These are phyloP conservation scores for Olivierus martensii DNA, from an alignment of 1,140 invertebrate species.

Conservation along the genomic window DNA sequence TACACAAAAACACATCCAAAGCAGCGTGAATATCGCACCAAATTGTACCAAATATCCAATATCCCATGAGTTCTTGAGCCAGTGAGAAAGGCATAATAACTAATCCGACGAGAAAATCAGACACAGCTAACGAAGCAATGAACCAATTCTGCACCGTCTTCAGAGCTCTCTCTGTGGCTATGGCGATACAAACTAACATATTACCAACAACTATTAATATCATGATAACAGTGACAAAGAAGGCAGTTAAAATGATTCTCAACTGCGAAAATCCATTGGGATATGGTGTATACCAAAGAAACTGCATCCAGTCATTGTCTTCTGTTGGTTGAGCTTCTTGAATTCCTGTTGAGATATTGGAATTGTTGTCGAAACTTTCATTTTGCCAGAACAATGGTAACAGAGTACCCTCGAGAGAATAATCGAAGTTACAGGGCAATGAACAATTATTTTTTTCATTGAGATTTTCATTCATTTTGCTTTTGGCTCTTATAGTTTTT, in stretches of 20 bases:
- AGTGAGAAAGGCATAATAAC: conserved; percentile 95
- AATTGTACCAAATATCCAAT: conserved; percentile 88
- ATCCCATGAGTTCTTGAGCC: conserved; percentile 91
- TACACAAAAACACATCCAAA: conserved; percentile 87
- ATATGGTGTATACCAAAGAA: neutral
- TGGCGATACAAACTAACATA: conserved; percentile 94
- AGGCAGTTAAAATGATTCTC: conserved; percentile 60
- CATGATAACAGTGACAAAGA: conserved; percentile 83
- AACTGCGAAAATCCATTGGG: conserved; percentile 15
- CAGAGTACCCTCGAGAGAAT: too few species aligned
- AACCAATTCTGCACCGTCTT: conserved; percentile 98
- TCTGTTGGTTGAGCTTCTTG: too few species aligned
- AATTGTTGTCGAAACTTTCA: too few species aligned
- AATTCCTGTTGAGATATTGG: too few species aligned
- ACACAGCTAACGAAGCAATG: conserved; percentile 88
- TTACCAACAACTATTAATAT: conserved; percentile 92
- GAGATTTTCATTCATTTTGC: too few species aligned
- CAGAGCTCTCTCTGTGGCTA: conserved; percentile 80
- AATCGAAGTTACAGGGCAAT: too few species aligned
- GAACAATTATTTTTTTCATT: too few species aligned
- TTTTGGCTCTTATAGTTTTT: too few species aligned
- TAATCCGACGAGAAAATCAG: conserved; percentile 85
- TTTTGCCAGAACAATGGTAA: too few species aligned
- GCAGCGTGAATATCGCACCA: conserved; percentile 81
- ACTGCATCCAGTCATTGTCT: too few species aligned